Evolutionary conservation across 2,797 vertebrate species (phyloP), one percentile per base, ranked within the genome.

Genomic region (Poecilia velifera): DNA sequence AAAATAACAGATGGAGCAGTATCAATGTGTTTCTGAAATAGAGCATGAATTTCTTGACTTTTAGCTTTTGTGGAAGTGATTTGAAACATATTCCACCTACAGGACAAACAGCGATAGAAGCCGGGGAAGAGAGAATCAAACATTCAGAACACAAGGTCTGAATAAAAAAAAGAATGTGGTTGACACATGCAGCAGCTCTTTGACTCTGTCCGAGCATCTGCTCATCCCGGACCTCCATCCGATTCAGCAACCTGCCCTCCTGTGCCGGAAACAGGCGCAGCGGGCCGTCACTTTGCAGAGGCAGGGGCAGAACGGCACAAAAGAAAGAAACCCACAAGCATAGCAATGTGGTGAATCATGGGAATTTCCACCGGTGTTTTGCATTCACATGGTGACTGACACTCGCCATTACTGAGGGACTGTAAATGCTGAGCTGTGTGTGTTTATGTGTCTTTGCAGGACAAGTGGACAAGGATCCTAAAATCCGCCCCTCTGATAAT

Each of bases 401-500:
- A 45, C 55, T 73, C 39, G 53, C 14, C 1, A 71, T 70, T 81
- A 13, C 79, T 76, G 12, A 68, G 8, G 76, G 41, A 34, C 14
- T 82, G 49, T 81, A 20, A 84, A 84, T 79, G 45, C 66, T 73
- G 22, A 22, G 22, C n/a, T 49, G 41, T 76, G 80, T 39, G n/a
- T 86, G 47, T 85, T 74, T 78, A 16, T 84, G 51, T 76, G 22
- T 87, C 66, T 89, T 79, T 90, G 66, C 51, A 96, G 96, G 94
- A 70, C 89, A 84, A 84, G 68, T 73, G 72, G 84, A 84, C 55
- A 87, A 22, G 74, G 72, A 64, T 1, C 94, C 91, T 0, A 90
- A 80, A 82, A 93, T 95, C 84, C 53, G 46, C 46, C 93, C 93
- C 2, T 14, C 86, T 20, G 47, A 57, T 6, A 84, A 90, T 72